Evolutionary conservation across 2,888 invertebrate species (phyloP), one percentile per base, ranked within the genome.

Genomic region (Arge pagana): DNA sequence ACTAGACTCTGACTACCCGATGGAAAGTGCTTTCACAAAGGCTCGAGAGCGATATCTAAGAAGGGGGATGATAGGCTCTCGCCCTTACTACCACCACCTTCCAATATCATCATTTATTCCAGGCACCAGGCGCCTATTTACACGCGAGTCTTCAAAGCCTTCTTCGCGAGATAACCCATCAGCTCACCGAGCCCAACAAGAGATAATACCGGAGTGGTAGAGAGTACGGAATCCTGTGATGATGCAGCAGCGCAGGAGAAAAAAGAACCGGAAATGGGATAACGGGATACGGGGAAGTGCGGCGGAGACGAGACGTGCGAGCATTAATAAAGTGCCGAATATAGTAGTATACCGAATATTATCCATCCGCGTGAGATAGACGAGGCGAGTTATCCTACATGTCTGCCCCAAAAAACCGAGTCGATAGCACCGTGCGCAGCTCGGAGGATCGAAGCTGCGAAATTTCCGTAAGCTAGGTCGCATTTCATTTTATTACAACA

Each of bases 151-250:
- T 67, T 71, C 70, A 69, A 66, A 69, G 69, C 63, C 59, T 59
- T 60, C 63, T 63, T 62, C 65, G 64, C 61, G 59, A 67, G 68
- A 69, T 70, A 70, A 68, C 67, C 65, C 56, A 35, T 35, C 52
- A 55, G 62, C 62, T 62, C 65, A 57, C 50, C 60, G n/a, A n/a
- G n/a, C 30, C 30, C 28, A 18, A 21, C 23, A 33, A 6, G 4
- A 21, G 45, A 45, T 45, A 45, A 10, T 10, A 18, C 4, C 23
- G 45, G 24, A 45, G 45, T 33, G 21, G 23, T n/a, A 23, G 23
- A 7, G 11, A n/a, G 23, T 13, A 21, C 16, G 28, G 26, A 16
- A 40, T 26, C 26, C 10, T n/a, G n/a, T n/a, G n/a, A n/a, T n/a
- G n/a, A n/a, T n/a, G n/a, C n/a, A n/a, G n/a, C n/a, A n/a, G n/a